A percentile compares a stretch with the other conserved stretches of the same genome.
Conservation (phyloP, 2,113 vertebrate genomes). For the Stigmatopora argus region DNA sequence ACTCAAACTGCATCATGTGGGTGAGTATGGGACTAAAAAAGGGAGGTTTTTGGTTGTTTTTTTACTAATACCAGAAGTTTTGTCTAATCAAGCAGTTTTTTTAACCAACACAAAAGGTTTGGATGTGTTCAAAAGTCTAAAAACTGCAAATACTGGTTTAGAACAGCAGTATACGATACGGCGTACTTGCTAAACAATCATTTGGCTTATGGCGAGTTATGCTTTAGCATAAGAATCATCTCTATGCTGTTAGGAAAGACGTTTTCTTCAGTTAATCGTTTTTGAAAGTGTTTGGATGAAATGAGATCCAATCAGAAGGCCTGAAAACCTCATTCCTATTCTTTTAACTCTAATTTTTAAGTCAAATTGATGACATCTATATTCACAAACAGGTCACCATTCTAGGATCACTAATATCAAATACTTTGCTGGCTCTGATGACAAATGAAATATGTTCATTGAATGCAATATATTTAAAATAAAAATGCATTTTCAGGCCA, state of each 20-base stretch:
- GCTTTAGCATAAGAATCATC: neutral
- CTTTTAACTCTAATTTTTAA: neutral
- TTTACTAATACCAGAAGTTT: neutral
- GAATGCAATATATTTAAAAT: constrained; percentile 1
- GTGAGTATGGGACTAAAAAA: constrained; percentile 44
- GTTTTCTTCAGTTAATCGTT: neutral
- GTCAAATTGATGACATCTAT: neutral
- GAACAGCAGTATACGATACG: no score
- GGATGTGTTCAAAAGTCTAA: neutral
- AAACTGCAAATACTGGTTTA: constrained; percentile 3
- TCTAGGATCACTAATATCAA: no score
- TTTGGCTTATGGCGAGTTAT: neutral
- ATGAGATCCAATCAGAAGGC: neutral
- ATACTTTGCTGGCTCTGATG: neutral
- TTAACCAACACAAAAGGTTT: neutral
- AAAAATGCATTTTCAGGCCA: constrained; percentile 13
- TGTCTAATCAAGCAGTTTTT: neutral
- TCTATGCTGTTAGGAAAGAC: neutral
- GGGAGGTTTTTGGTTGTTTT: neutral
- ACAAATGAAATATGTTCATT: neutral
- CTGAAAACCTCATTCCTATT: neutral
- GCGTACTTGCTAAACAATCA: neutral
- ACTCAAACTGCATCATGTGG: constrained; percentile 53
- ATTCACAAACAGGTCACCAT: no score
- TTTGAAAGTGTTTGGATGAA: neutral